Conservation (phyloP, 2,888 invertebrate genomes). For the Escarpia spicata region DNA sequence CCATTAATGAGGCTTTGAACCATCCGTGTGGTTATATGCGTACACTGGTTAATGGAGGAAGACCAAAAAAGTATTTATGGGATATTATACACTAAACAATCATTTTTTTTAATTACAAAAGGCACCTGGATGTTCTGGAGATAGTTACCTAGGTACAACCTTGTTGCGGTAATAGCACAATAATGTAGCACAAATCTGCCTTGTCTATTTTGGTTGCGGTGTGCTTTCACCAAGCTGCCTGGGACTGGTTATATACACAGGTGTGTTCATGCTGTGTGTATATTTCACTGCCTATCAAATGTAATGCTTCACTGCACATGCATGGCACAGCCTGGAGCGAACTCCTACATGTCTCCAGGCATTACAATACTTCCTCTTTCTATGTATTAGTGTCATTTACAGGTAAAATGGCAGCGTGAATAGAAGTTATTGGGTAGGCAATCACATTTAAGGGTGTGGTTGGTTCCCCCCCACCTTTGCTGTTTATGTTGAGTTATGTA, state of each 20-base stretch:
- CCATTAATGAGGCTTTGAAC: no score
- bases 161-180: no score
- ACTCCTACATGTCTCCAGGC: no score
- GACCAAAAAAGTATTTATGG: no score
- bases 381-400: background rate
- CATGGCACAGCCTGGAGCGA: background rate
- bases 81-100: no score
- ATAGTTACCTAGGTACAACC: no score
- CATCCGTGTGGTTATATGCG: no score
- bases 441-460: background rate
- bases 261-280: background rate
- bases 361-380: background rate
- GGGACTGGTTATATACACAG: background rate
- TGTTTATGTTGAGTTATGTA: background rate
- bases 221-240: background rate
- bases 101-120: no score
- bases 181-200: background rate
- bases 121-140: no score
- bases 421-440: background rate
- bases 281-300: background rate
- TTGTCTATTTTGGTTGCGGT: background rate
- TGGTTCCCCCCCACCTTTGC: no score
- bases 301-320: background rate
- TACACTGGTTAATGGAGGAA: no score
- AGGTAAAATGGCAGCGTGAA: background rate